Evolutionary conservation across 2,888 invertebrate species (phyloP).

Genomic region (Rhingia campestris): DNA sequence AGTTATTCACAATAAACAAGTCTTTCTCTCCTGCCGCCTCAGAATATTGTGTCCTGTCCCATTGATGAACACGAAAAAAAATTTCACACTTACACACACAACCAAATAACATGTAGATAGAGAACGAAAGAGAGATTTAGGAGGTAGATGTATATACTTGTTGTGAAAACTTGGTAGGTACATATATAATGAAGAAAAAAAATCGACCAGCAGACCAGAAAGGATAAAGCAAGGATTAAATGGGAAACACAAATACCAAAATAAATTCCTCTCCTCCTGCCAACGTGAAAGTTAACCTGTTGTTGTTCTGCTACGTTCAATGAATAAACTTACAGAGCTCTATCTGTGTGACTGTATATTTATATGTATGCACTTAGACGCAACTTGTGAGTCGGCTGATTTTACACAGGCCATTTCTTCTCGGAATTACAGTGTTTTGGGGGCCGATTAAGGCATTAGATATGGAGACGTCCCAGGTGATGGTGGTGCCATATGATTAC

Average conservation of each 20-base stretch:
- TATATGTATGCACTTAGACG: conserved; percentile 12
- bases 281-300: conserved; percentile 58
- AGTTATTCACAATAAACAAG: conserved; percentile 48
- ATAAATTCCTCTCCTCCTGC: conserved; percentile 16
- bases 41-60: neutral
- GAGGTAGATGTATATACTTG: too few species aligned
- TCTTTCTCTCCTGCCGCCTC: neutral
- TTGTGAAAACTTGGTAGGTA: too few species aligned
- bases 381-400: conserved; percentile 3
- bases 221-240: conserved; percentile 68
- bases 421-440: neutral
- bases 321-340: neutral
- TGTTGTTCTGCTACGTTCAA: conserved; percentile 46
- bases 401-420: neutral
- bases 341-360: neutral
- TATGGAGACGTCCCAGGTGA: conserved; percentile 7
- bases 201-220: conserved; percentile 60
- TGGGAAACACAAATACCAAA: conserved; percentile 42
- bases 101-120: neutral
- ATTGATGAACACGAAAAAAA: conserved; percentile 26
- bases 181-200: conserved; percentile 40
- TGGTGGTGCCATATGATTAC: conserved; percentile 38
- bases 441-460: neutral
- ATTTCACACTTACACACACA: conserved; percentile 1
- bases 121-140: neutral